Evolutionary conservation across 2,113 vertebrate species (phyloP), one percentile per base, ranked within the genome.

Genomic region (Chaenocephalus aceratus): DNA sequence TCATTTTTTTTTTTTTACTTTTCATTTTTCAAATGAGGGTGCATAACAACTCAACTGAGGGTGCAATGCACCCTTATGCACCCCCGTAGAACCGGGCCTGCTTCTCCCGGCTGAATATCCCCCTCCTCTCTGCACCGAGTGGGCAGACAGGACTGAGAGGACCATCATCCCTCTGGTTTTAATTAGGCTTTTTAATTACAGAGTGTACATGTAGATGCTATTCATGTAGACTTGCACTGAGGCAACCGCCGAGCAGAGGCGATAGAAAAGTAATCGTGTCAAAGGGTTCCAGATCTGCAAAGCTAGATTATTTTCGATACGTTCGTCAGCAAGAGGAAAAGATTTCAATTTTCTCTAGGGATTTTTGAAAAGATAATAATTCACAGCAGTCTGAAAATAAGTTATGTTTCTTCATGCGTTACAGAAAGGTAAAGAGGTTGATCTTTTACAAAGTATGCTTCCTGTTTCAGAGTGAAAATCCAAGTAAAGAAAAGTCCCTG

Each of bases 141-240:
- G 75, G 87, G 89, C 72, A 75, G 72, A 79, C 3, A 2, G 49
- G 58, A 67, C 80, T 70, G 26, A 21, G 69, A 79, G 49, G 54
- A 83, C 41, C 57, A 74, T 69, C 73, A 74, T 84, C 75, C 80
- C 79, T 80, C 73, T 49, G 80, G 44, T 90, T 84, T 85, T 90
- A 92, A 92, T 91, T 88, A 89, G 75, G 26, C 73, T 84, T 86
- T 89, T 85, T 89, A 89, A 89, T 92, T 88, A 83, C 60, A 75
- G 77, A 61, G 45, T 16, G 26, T 73, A 48, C 21, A 80, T 54
- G 66, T 73, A 48, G 26, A 80, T 54, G 66, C 46, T 88, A 80
- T 61, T 87, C 77, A 77, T 57, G 26, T 72, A 79, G 62, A 56
- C 60, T 46, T 34, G 72, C 56, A 1, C 63, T 60, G 58, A 77